These are phyloP conservation scores for Physella acuta DNA, from an alignment of 1,140 invertebrate species.

Conservation along the genomic window DNA sequence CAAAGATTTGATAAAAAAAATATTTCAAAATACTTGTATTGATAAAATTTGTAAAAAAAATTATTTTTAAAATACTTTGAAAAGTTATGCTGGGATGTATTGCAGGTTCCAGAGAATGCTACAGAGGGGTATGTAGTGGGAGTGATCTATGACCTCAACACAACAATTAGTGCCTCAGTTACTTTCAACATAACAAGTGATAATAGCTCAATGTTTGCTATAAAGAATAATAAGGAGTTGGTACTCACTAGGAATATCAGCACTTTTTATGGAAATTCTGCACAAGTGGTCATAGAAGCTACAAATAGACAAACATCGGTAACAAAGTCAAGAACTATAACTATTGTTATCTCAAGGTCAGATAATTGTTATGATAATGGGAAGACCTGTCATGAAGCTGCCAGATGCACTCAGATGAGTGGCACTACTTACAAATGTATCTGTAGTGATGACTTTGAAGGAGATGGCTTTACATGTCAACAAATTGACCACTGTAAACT, in stretches of 20 bases:
- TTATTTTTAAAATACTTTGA: too few relatives aligned
- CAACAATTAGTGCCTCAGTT: not conserved
- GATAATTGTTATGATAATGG: conserved; percentile 32
- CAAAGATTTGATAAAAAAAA: too few relatives aligned
- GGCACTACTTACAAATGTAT: conserved; percentile 66
- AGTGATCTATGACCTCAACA: not conserved
- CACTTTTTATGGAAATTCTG: conserved; percentile 29
- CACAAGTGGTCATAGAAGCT: conserved; percentile 32
- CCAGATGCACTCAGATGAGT: conserved; percentile 32
- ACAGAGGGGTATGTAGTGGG: not conserved
- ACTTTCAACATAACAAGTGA: not conserved
- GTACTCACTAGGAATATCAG: conserved; percentile 32
- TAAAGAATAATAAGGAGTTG: conserved; percentile 34
- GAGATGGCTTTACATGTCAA: conserved; percentile 61
- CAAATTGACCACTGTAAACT: conserved; percentile 16
- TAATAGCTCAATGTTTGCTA: conserved; percentile 25
- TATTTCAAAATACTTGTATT: too few relatives aligned
- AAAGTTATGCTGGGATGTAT: too few relatives aligned
- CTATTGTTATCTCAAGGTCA: conserved; percentile 33
- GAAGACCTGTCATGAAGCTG: conserved; percentile 36
- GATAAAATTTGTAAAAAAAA: too few relatives aligned
- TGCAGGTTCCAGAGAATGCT: not conserved
- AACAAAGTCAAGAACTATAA: conserved; percentile 23
- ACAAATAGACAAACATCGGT: conserved; percentile 34
- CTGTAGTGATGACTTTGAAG: conserved; percentile 83